Evolutionary conservation across 2,113 vertebrate genomes (phyloP).

Genomic region (Scytalopus superciliaris): DNA sequence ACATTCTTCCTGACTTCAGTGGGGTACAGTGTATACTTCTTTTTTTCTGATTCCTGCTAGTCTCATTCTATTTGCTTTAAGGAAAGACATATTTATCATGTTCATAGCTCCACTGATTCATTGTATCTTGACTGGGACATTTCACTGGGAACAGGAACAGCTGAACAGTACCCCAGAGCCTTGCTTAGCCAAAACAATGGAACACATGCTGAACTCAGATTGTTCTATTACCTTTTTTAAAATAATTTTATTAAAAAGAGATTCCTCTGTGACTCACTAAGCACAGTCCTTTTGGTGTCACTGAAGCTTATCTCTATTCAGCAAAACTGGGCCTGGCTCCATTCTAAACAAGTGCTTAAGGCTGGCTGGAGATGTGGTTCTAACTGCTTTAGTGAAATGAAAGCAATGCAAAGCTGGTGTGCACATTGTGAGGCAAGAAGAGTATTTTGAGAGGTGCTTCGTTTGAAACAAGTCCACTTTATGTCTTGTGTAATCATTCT

Average conservation of each 20-base stretch:
- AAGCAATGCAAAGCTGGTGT: not conserved
- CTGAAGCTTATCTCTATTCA: conserved; percentile 16
- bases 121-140: not conserved
- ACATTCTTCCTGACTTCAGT: not conserved
- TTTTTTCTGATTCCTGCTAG: not conserved
- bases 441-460: not conserved
- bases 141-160: not conserved
- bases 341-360: not conserved
- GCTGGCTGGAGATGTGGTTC: not conserved
- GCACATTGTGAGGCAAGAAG: not conserved
- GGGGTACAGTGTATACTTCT: not conserved
- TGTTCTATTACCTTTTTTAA: not conserved
- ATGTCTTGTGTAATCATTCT: not conserved
- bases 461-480: not conserved
- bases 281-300: not conserved
- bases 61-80: not conserved
- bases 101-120: not conserved
- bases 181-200: not conserved
- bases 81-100: not conserved
- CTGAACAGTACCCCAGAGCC: not conserved
- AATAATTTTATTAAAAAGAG: conserved; percentile 13
- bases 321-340: not conserved
- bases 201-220: not conserved
- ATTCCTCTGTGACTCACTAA: conserved; percentile 22
- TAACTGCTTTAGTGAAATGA: not conserved